phyloP scores from a whole-genome alignment of 2,113 vertebrate genomes.

The Clarias gariepinus region DNA sequence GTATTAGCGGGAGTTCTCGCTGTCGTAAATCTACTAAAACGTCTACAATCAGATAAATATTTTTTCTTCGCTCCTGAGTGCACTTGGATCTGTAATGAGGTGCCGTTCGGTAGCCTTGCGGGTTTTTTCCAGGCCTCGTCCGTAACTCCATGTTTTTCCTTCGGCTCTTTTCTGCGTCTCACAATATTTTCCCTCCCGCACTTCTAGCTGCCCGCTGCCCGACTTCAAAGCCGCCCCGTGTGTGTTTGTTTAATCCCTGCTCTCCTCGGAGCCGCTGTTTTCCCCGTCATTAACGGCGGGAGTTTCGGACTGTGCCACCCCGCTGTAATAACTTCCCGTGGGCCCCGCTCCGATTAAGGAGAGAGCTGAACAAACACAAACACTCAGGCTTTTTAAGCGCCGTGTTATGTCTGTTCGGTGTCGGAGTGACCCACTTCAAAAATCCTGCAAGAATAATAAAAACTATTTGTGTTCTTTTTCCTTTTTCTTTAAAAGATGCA shows the following conservation, averaged over 20 bases:
- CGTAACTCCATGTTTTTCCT: constrained; percentile 41
- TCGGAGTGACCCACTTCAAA: constrained; percentile 10
- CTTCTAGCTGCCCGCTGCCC: constrained; percentile 46
- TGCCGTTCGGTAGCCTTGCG: constrained; percentile 15
- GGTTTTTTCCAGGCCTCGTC: constrained; percentile 15
- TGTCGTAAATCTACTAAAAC: neutral
- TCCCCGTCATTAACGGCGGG: constrained; percentile 49
- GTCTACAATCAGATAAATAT: neutral
- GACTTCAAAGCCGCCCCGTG: constrained; percentile 54
- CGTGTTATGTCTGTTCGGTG: constrained; percentile 33
- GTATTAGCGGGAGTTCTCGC: no score
- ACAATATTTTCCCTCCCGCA: constrained; percentile 47
- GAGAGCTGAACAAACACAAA: constrained; percentile 76
- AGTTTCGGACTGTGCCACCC: constrained; percentile 51
- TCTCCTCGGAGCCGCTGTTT: constrained; percentile 51
- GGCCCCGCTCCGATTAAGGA: constrained; percentile 57
- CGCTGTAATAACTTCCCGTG: constrained; percentile 59
- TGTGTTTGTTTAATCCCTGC: constrained; percentile 63
- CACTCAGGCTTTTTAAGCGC: constrained; percentile 20
- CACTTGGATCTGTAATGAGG: neutral
- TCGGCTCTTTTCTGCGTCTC: constrained; percentile 25
- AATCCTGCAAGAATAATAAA: constrained; percentile 28
- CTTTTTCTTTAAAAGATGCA: neutral
- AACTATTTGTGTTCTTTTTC: neutral
- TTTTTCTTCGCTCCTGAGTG: neutral